Conservation (phyloP, 2,888 invertebrate genomes). For the Anarsia innoxiella region DNA sequence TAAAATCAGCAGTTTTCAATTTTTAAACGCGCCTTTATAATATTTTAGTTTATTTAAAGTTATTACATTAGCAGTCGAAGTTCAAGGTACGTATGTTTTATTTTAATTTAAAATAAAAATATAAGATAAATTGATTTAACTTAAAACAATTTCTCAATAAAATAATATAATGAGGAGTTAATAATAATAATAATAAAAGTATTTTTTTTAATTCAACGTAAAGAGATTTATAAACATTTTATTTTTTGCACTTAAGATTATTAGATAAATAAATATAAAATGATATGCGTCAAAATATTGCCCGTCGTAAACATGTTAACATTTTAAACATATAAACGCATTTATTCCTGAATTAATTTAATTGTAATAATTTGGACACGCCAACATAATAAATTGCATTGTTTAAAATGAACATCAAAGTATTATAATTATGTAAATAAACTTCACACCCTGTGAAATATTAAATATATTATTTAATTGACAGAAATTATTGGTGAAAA, state of each 20-base stretch:
- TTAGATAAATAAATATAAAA: no score
- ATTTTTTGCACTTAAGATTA: no score
- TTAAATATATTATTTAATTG: conserved; percentile 53
- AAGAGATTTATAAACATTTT: no score
- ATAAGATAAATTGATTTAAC: no score
- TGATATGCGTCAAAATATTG: neutral
- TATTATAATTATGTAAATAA: conserved; percentile 55
- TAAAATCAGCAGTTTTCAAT: no score
- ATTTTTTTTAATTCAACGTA: no score
- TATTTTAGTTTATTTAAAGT: neutral
- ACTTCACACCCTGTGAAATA: conserved; percentile 65
- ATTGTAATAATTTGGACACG: neutral
- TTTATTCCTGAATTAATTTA: neutral
- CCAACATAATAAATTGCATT: neutral
- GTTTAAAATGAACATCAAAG: conserved; percentile 33
- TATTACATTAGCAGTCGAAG: neutral
- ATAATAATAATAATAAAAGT: no score
- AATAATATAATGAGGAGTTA: no score
- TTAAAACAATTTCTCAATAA: no score
- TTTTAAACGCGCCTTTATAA: neutral
- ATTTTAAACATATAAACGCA: neutral
- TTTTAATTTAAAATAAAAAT: no score
- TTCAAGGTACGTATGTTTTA: no score
- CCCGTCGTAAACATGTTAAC: neutral
- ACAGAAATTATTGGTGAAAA: conserved; percentile 65